Percentiles rank a stretch among this genome's conserved stretches.
Conservation (phyloP, 2,113 vertebrate species). For the rat (Rattus norvegicus) region DNA sequence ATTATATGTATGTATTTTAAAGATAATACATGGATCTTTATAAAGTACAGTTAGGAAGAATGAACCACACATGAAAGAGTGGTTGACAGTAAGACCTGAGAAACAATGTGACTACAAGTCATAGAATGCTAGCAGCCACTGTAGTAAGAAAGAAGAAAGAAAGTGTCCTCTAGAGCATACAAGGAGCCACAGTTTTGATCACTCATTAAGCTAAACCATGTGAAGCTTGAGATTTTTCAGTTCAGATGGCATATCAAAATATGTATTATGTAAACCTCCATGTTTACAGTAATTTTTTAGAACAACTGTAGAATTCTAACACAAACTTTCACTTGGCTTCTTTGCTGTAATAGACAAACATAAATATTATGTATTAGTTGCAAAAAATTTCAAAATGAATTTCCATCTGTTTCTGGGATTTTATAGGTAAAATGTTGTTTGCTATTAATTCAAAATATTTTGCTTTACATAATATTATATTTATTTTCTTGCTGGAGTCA, state of each 20-base stretch:
- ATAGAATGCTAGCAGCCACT: not conserved
- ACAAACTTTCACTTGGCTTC: not conserved
- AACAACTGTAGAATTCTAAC: not conserved
- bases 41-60: not conserved
- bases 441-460: not conserved
- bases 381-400: not conserved
- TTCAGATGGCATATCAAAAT: not conserved
- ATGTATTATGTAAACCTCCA: not conserved
- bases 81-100: not conserved
- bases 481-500: not conserved
- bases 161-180: too few relatives aligned
- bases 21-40: not conserved
- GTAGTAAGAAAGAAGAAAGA: not conserved
- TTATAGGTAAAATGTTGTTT: not conserved
- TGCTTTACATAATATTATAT: not conserved
- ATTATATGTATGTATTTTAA: not conserved
- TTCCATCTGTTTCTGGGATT: not conserved
- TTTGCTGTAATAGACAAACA: not conserved
- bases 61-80: not conserved
- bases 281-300: not conserved
- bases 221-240: too few relatives aligned
- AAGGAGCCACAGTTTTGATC: rapidly evolving
- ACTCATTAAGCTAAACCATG: not conserved
- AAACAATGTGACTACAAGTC: not conserved
- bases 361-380: not conserved